Conservation (phyloP, 2,113 vertebrate species). For the Thomomys bottae region DNA sequence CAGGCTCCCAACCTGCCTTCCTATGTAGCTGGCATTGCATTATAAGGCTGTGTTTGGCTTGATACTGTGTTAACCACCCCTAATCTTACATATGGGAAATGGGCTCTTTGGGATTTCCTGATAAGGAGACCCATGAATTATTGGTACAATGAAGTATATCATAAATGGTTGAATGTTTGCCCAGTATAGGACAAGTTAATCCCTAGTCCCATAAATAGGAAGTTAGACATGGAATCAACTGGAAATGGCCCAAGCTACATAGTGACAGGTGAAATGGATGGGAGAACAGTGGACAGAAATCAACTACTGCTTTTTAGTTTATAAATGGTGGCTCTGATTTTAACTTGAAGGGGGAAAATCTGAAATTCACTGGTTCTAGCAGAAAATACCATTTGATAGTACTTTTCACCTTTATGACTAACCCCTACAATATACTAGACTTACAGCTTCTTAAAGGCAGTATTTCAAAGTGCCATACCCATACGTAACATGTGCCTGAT, state of each 20-base stretch:
- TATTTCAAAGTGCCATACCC: neutral
- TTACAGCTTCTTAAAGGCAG: neutral
- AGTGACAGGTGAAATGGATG: neutral
- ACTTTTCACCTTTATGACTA: neutral
- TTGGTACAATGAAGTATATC: too few relatives aligned
- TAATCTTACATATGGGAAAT: neutral
- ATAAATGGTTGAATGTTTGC: too few relatives aligned
- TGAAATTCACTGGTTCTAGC: constrained; percentile 9
- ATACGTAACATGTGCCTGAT: neutral
- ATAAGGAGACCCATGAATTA: neutral
- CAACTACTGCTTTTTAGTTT: constrained; percentile 20
- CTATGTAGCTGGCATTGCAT: too few relatives aligned
- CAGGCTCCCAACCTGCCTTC: too few relatives aligned
- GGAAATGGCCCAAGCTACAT: neutral
- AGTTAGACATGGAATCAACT: neutral
- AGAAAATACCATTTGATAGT: constrained; percentile 17
- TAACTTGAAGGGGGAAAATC: neutral
- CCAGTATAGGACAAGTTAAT: too few relatives aligned
- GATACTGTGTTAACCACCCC: neutral
- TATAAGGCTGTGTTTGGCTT: too few relatives aligned
- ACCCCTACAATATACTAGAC: neutral
- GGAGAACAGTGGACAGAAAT: neutral
- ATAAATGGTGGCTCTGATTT: neutral
- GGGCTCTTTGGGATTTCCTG: neutral
- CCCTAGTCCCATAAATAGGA: too few relatives aligned